phyloP scores from a whole-genome alignment of 1,140 invertebrate genomes.

The Zaprionus ghesquierei region DNA sequence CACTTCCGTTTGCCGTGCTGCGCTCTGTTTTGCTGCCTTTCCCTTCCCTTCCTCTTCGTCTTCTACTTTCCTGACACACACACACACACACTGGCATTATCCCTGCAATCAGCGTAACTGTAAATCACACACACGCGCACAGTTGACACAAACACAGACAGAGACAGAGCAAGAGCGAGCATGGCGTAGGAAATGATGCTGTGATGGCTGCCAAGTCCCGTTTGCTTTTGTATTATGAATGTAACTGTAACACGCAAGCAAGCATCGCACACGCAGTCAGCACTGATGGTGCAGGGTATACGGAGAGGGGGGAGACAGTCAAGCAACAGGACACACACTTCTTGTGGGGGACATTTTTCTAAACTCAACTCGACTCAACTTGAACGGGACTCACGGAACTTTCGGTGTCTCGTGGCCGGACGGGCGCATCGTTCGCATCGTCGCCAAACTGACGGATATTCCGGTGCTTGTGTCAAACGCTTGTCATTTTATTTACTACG shows the following conservation, averaged over 20 bases:
- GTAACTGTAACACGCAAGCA: slow-evolving; percentile 72
- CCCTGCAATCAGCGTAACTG: slow-evolving; percentile 75
- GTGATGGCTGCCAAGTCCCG: slow-evolving; percentile 56
- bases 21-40: neutral
- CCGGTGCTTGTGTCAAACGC: slow-evolving; percentile 79
- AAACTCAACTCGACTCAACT: slow-evolving; percentile 33
- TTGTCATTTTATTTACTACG: slow-evolving; percentile 70
- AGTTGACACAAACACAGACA: slow-evolving; percentile 28
- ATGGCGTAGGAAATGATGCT: slow-evolving; percentile 77
- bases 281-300: neutral
- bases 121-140: slow-evolving; percentile 61
- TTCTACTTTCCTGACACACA: slow-evolving; percentile 38
- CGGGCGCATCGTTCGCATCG: slow-evolving; percentile 65
- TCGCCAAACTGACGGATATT: slow-evolving; percentile 77
- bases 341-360: slow-evolving; percentile 39
- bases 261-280: slow-evolving; percentile 59
- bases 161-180: neutral
- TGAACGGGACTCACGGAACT: slow-evolving; percentile 29
- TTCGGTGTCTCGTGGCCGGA: slow-evolving; percentile 41
- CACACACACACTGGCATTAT: slow-evolving; percentile 66
- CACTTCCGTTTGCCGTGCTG: slow-evolving; percentile 19
- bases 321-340: slow-evolving; percentile 1
- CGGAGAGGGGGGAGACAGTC: neutral
- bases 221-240: slow-evolving; percentile 79
- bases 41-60: slow-evolving; percentile 4